Evolutionary conservation across 92 coral and sea anemone genomes (phyloP).

Genomic region (Plumapathes pennacea): DNA sequence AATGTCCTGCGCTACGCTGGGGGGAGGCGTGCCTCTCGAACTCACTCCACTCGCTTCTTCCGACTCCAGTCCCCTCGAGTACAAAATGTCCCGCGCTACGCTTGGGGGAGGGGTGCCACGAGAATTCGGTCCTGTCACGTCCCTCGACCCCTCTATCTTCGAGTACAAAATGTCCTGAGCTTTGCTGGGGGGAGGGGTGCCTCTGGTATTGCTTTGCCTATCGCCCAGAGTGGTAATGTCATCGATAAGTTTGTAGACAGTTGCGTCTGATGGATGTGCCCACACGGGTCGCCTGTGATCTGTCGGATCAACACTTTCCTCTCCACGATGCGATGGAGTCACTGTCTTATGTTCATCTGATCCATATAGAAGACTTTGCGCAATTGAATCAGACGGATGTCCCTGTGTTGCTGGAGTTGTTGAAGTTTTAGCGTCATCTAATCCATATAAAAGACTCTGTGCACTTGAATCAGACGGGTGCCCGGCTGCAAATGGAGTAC

Average conservation of each 20-base stretch:
- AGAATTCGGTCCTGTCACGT: neutral
- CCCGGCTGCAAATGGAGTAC: neutral
- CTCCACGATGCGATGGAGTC: conserved; percentile 10
- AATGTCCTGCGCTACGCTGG: conserved; percentile 69
- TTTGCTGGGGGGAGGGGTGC: conserved; percentile 67
- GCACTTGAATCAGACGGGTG: conserved; percentile 57
- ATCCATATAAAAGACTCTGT: conserved; percentile 51
- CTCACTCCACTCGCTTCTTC: neutral
- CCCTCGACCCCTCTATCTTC: neutral
- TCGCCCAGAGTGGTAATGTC: conserved; percentile 54
- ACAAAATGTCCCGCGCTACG: conserved; percentile 43
- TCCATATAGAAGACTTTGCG: conserved; percentile 48
- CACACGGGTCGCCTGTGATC: conserved; percentile 62
- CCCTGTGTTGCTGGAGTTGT: conserved; percentile 15
- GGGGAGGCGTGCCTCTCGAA: conserved; percentile 68
- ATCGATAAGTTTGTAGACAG: conserved; percentile 64
- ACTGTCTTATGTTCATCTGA: conserved; percentile 3
- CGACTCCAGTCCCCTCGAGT: conserved; percentile 15
- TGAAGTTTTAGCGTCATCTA: neutral
- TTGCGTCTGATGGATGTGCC: conserved; percentile 77
- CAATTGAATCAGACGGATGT: conserved; percentile 66
- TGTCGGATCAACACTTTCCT: conserved; percentile 63
- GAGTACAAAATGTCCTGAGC: conserved; percentile 70
- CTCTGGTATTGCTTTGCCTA: conserved; percentile 42
- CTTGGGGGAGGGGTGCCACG: conserved; percentile 60